phyloP scores from a whole-genome alignment of 2,797 vertebrate genomes.

The Syndactyla subalaris region DNA sequence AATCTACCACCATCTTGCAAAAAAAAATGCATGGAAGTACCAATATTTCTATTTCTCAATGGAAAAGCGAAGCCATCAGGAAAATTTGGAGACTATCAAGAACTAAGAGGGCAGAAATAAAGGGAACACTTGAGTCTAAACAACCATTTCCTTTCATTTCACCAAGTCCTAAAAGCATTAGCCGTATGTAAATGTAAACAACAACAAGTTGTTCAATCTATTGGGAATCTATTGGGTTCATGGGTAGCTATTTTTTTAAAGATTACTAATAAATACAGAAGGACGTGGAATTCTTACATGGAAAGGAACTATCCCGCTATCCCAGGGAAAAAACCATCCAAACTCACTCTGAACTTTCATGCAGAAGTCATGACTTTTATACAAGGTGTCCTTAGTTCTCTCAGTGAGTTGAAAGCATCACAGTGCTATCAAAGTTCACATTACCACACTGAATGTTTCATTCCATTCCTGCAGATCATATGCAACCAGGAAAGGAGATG shows the following conservation, averaged over 20 bases:
- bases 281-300: not conserved
- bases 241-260: not conserved
- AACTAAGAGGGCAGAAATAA: not conserved
- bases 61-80: not conserved
- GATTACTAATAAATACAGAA: not conserved
- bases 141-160: not conserved
- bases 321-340: not conserved
- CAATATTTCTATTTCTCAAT: not conserved
- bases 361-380: not conserved
- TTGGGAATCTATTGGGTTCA: not conserved
- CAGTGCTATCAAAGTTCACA: not conserved
- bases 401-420: not conserved
- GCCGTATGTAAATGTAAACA: not conserved
- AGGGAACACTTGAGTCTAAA: not conserved
- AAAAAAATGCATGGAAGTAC: not conserved
- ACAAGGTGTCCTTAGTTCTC: not conserved
- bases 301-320: not conserved
- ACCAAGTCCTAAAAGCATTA: not conserved
- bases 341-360: not conserved
- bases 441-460: not conserved
- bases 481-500: not conserved
- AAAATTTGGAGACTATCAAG: not conserved
- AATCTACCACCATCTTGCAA: not conserved
- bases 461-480: not conserved
- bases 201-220: not conserved